Base-by-base conservation (phyloP, 2,888 invertebrate species). In the Pristionchus fissidentatus region DNA sequence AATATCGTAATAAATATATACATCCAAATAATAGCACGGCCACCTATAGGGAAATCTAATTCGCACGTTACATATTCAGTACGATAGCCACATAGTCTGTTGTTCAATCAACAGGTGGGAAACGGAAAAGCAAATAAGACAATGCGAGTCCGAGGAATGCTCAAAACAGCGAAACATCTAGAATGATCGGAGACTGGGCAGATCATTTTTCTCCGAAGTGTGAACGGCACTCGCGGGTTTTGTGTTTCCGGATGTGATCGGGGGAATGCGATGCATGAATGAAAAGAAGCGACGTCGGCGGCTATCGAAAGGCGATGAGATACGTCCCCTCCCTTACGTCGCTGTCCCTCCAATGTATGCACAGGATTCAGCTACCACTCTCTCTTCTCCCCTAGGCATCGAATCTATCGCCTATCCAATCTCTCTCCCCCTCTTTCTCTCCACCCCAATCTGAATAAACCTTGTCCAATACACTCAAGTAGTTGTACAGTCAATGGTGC, bases 301-400 rank as follows among this genome's bases (percentile, higher is more conserved):
- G 70, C 3, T 19, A 0, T n/a, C 15, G 70, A 70, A 41, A 70
- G 38, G 62, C 35, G 22, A 41, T 38, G 57, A 41, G 70, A 70
- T 70, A 70, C 70, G 38, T 19, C 70, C 49, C 41, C 35, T 49
- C 49, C 75, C 32, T 49, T 77, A 49, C 75, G 49, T 49, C 49
- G 13, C 49, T 49, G 49, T 49, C 19, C 19, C 75, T 49, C 75
- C 46, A n/a, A 41, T 70, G 70, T 70, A 70, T 70, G 70, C 70
- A 70, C 70, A 70, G 70, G 70, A 70, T 70, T 70, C 70, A 70
- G 70, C 70, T 66, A 66, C 66, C 66, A 38, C n/a, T 38, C 29
- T 62, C 62, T 62, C 62, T 49, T 19, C 19, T 49, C 19, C 49
- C 19, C 49, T 49, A 15, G 32, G 29, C 62, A 10, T 62, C 26